These are phyloP conservation scores for Araneus ventricosus DNA, from an alignment of 1,140 invertebrate species.

Conservation along the genomic window DNA sequence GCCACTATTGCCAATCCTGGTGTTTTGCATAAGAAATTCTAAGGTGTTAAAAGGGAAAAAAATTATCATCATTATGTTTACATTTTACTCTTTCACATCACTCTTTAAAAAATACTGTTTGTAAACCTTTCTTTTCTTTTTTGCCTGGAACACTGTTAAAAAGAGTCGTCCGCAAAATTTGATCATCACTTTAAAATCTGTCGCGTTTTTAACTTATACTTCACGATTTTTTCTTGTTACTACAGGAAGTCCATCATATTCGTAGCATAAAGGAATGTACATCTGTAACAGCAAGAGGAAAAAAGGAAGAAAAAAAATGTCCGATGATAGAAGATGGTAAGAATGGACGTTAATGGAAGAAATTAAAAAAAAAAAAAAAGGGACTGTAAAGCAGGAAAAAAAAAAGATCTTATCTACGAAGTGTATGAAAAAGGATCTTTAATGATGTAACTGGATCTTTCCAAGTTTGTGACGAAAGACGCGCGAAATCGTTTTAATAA, in stretches of 20 bases:
- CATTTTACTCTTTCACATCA: too few relatives aligned
- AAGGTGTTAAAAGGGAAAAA: too few relatives aligned
- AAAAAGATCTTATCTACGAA: slow-evolving; percentile 4
- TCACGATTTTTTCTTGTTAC: neutral
- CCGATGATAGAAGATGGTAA: neutral
- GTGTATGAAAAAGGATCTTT: neutral
- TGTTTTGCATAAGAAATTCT: too few relatives aligned
- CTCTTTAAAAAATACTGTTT: too few relatives aligned
- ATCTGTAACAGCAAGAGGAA: neutral
- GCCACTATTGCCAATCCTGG: too few relatives aligned
- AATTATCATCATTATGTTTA: too few relatives aligned
- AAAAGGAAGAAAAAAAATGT: neutral
- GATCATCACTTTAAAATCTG: too few relatives aligned
- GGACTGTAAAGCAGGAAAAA: neutral
- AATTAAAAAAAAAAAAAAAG: slow-evolving; percentile 33
- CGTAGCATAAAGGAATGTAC: neutral
- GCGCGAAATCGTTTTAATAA: slow-evolving; percentile 67
- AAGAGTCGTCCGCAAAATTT: too few relatives aligned
- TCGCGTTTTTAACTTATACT: neutral
- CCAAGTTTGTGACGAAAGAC: slow-evolving; percentile 48
- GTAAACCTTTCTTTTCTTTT: too few relatives aligned
- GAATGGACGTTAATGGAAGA: neutral
- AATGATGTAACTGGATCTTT: slow-evolving; percentile 58
- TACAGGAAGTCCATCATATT: neutral
- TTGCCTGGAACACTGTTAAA: too few relatives aligned